These are phyloP conservation scores for Panagrolaimus sp. DNA, from an alignment of 1,140 invertebrate genomes.

Conservation along the genomic window DNA sequence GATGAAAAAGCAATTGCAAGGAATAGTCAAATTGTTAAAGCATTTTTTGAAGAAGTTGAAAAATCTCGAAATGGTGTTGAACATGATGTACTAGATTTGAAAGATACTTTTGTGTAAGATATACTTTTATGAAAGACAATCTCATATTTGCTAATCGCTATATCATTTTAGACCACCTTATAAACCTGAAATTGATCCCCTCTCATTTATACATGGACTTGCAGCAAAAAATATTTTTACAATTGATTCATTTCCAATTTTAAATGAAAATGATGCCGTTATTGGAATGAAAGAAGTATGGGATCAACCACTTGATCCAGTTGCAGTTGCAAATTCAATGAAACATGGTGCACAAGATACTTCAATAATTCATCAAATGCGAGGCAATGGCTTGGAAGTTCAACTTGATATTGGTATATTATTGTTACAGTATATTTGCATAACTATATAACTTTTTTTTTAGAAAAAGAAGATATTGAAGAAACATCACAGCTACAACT, in stretches of 20 bases:
- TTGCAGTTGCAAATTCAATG: neutral
- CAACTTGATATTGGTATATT: conserved; percentile 3
- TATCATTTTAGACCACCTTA: neutral
- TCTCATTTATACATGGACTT: neutral
- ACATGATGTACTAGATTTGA: neutral
- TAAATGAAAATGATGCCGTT: neutral
- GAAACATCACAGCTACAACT: too few relatives aligned
- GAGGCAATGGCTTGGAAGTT: neutral
- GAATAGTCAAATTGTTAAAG: neutral
- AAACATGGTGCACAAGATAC: neutral
- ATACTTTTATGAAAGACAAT: neutral
- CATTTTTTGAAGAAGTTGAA: neutral
- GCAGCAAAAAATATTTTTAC: neutral
- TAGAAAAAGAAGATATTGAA: neutral
- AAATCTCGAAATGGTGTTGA: neutral
- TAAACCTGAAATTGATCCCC: neutral
- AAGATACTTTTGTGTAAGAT: neutral
- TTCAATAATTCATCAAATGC: neutral
- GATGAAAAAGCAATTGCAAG: neutral
- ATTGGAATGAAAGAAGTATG: neutral
- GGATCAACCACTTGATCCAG: neutral
- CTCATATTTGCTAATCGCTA: too few relatives aligned
- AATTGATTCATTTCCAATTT: neutral
- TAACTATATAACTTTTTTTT: neutral
- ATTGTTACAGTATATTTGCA: neutral